phyloP scores from a whole-genome alignment of 1,140 invertebrate species.

The Whitmania pigra region DNA sequence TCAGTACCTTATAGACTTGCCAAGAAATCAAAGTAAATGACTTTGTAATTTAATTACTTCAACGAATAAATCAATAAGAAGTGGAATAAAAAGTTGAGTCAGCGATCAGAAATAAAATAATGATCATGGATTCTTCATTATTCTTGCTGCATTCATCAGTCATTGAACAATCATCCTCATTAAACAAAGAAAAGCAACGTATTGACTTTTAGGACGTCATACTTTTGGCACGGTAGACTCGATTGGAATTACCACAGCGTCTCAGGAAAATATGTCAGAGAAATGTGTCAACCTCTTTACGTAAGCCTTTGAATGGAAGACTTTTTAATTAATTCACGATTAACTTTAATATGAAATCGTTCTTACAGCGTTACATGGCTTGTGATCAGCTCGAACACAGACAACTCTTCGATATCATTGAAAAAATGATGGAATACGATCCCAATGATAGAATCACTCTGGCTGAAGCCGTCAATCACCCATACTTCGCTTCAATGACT shows the following conservation, averaged over 20 bases:
- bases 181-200: not conserved
- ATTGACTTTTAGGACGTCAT: slow-evolving; percentile 27
- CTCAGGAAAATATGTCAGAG: slow-evolving; percentile 39
- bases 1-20: slow-evolving; percentile 89
- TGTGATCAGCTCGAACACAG: slow-evolving; percentile 51
- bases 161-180: no score
- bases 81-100: not conserved
- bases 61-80: not conserved
- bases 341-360: not conserved
- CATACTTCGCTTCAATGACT: slow-evolving; percentile 63
- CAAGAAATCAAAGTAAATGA: slow-evolving; percentile 62
- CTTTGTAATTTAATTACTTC: not conserved
- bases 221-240: slow-evolving; percentile 40
- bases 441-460: slow-evolving; percentile 75
- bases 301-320: slow-evolving; percentile 17
- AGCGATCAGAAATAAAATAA: not conserved
- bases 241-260: slow-evolving; percentile 40
- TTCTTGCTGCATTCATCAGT: no score
- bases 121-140: not conserved
- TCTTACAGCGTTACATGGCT: slow-evolving; percentile 24
- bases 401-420: slow-evolving; percentile 83
- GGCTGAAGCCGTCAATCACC: slow-evolving; percentile 74
- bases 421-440: slow-evolving; percentile 92
- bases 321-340: not conserved
- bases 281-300: slow-evolving; percentile 74